These are phyloP conservation scores for Heliconius ethilla DNA, from an alignment of 2,888 invertebrate genomes.

Conservation along the genomic window DNA sequence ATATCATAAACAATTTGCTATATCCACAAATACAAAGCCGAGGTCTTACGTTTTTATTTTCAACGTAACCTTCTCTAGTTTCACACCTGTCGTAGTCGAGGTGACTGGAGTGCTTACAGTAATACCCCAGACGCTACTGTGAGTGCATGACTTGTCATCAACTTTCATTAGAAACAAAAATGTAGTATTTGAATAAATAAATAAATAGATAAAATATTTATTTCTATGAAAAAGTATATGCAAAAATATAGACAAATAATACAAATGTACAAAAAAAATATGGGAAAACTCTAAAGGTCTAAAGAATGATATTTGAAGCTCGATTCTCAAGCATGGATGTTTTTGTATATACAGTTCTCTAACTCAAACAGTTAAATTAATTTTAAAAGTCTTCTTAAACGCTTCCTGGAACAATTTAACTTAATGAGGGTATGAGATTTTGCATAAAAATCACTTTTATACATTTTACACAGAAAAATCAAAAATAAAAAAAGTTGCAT, in stretches of 20 bases:
- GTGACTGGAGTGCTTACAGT: slow-evolving; percentile 12
- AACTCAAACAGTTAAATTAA: no score
- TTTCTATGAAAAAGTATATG: neutral
- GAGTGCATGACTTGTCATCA: slow-evolving; percentile 14
- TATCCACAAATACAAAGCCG: slow-evolving; percentile 17
- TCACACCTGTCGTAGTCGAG: slow-evolving; percentile 19
- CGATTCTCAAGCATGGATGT: no score
- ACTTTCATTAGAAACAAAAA: slow-evolving; percentile 8
- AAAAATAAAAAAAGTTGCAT: slow-evolving; percentile 46
- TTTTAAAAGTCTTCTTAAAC: slow-evolving; percentile 22
- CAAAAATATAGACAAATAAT: neutral
- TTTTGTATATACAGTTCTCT: no score
- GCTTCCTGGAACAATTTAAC: slow-evolving; percentile 47
- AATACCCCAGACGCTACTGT: slow-evolving; percentile 15
- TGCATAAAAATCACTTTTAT: neutral
- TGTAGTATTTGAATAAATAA: neutral
- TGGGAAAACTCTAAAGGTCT: no score
- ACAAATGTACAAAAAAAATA: neutral
- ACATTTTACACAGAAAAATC: neutral
- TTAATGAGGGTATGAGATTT: slow-evolving; percentile 51
- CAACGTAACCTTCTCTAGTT: slow-evolving; percentile 18
- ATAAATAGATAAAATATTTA: neutral
- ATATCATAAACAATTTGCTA: slow-evolving; percentile 8
- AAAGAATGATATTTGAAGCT: no score
- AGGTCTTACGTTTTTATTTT: slow-evolving; percentile 25